A percentile compares a stretch with the other conserved stretches of the same genome.
Conservation (phyloP, 2,797 vertebrate species). For the Intellagama lesueurii region DNA sequence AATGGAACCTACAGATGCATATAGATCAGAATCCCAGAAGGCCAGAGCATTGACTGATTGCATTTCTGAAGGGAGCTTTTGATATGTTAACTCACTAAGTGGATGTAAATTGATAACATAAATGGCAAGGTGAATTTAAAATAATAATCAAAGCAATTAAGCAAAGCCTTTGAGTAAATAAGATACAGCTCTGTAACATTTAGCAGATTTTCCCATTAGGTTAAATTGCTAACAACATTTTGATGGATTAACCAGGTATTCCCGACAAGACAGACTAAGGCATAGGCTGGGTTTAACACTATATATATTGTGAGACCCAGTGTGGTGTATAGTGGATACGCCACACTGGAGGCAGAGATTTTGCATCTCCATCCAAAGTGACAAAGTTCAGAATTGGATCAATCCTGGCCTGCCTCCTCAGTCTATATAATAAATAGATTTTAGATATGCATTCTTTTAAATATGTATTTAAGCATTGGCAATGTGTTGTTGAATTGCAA, state of each 20-base stretch:
- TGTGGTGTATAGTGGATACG: no score
- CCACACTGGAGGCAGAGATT: no score
- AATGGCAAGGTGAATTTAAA: neutral
- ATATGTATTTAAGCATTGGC: neutral
- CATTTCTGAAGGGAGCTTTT: no score
- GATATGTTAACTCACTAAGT: no score
- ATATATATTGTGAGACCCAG: no score
- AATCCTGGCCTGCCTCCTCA: neutral
- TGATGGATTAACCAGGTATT: neutral
- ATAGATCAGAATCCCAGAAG: neutral
- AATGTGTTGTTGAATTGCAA: neutral
- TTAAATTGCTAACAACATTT: neutral
- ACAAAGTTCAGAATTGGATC: neutral
- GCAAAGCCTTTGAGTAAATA: neutral
- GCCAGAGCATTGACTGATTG: no score
- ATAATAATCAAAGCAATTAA: neutral
- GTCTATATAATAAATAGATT: neutral
- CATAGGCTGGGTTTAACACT: neutral
- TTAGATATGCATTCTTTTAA: neutral
- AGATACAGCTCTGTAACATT: neutral
- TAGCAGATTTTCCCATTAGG: neutral
- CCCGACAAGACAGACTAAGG: neutral
- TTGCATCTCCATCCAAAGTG: neutral
- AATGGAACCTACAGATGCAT: slow-evolving; percentile 72
- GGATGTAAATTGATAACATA: neutral